Conservation (phyloP, 2,797 vertebrate genomes). For the Ficedula albicollis region DNA sequence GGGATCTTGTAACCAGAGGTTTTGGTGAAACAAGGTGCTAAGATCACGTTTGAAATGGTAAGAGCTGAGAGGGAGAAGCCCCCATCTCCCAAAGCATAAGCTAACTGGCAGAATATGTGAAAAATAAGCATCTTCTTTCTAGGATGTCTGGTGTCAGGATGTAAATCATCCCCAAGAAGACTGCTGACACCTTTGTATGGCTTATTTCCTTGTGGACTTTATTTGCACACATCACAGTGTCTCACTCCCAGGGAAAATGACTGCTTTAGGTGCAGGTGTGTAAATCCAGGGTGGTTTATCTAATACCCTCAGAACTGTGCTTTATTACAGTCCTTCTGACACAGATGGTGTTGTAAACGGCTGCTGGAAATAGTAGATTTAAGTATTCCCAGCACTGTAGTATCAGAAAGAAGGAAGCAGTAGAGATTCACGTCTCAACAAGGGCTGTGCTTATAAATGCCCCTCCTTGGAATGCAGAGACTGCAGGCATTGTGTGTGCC, state of each 20-base stretch:
- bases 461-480: not conserved
- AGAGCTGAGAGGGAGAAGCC: not conserved
- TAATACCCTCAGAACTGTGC: not conserved
- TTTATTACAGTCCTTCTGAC: not conserved
- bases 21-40: not conserved
- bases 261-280: not conserved
- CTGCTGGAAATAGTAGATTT: not conserved
- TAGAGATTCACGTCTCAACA: not conserved
- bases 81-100: not conserved
- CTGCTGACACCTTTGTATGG: not conserved
- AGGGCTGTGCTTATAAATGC: not conserved
- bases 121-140: constrained; percentile 6
- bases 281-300: not conserved
- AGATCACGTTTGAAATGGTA: not conserved
- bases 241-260: not conserved
- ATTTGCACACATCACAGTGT: not conserved
- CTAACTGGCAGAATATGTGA: not conserved
- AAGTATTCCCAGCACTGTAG: not conserved
- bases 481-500: not conserved
- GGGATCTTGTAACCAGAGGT: constrained; percentile 3
- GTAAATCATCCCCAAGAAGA: not conserved
- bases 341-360: not conserved
- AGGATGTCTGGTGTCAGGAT: not conserved
- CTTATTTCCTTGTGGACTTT: not conserved
- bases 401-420: not conserved